Evolutionary conservation across 2,888 invertebrate species (phyloP).

Genomic region (Orthonevra nobilis): DNA sequence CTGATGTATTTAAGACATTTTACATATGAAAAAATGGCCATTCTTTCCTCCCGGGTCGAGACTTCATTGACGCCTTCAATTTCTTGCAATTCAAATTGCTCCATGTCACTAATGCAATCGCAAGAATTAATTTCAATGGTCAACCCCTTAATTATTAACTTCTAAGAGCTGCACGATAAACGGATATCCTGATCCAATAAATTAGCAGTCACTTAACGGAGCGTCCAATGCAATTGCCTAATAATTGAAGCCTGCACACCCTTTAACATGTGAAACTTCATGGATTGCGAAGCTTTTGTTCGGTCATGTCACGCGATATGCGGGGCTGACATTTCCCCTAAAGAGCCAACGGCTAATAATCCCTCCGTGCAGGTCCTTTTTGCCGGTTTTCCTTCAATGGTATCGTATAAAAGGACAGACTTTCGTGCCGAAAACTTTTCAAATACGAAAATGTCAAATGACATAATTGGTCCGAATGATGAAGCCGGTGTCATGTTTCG

Average conservation of each 20-base stretch:
- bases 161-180: no score
- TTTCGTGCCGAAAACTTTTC: constrained; percentile 64
- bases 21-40: no score
- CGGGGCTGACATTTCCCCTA: constrained; percentile 62
- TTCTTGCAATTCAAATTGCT: no score
- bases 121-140: no score
- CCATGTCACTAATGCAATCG: no score
- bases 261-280: constrained; percentile 18
- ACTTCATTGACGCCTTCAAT: no score
- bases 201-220: constrained; percentile 64
- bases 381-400: constrained; percentile 14
- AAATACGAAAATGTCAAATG: constrained; percentile 68
- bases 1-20: no score
- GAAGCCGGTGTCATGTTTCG: constrained; percentile 36
- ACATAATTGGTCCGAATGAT: constrained; percentile 58
- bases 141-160: no score
- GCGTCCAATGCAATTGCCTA: constrained; percentile 42
- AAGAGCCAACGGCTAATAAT: constrained; percentile 19
- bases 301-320: constrained; percentile 60
- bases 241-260: constrained; percentile 48
- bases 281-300: constrained; percentile 59
- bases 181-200: constrained; percentile 65
- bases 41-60: no score
- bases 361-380: constrained; percentile 36
- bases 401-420: constrained; percentile 43